phyloP scores from a whole-genome alignment of 2,113 vertebrate species.

The Andinoacara biseriatus region DNA sequence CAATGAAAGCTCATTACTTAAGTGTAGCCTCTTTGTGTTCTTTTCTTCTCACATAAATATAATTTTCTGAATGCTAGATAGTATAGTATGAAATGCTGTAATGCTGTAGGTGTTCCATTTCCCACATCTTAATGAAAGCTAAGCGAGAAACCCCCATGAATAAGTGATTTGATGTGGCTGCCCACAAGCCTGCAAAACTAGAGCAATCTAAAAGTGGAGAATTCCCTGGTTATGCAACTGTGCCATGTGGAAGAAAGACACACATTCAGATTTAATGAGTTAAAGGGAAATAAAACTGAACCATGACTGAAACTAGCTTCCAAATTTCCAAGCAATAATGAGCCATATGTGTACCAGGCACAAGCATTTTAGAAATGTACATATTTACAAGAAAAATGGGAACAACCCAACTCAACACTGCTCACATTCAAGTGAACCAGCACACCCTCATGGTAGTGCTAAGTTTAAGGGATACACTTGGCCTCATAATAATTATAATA shows the following conservation, averaged over 20 bases:
- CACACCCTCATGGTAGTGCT: too few relatives aligned
- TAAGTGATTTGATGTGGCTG: constrained; percentile 58
- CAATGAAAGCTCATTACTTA: not conserved
- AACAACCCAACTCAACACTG: not conserved
- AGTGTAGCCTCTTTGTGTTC: not conserved
- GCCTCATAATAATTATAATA: too few relatives aligned
- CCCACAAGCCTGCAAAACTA: constrained; percentile 47
- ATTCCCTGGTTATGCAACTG: constrained; percentile 47
- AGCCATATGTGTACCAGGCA: not conserved
- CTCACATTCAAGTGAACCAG: too few relatives aligned
- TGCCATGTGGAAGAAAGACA: constrained; percentile 19
- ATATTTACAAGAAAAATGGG: not conserved
- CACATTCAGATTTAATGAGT: constrained; percentile 22
- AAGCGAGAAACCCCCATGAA: constrained; percentile 46
- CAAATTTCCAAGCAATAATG: not conserved
- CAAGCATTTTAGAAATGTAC: not conserved
- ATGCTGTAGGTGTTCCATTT: constrained; percentile 32
- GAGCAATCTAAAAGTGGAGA: constrained; percentile 48
- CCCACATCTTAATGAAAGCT: constrained; percentile 33
- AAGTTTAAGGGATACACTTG: too few relatives aligned
- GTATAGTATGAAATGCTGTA: not conserved
- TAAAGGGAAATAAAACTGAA: constrained; percentile 16
- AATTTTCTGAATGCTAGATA: constrained; percentile 5
- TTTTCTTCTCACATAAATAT: not conserved
- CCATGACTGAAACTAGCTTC: not conserved